A percentile compares a stretch with the other conserved stretches of the same genome.
Evolutionary conservation across 2,113 vertebrate genomes (phyloP).

Genomic region (Ovibos moschatus): DNA sequence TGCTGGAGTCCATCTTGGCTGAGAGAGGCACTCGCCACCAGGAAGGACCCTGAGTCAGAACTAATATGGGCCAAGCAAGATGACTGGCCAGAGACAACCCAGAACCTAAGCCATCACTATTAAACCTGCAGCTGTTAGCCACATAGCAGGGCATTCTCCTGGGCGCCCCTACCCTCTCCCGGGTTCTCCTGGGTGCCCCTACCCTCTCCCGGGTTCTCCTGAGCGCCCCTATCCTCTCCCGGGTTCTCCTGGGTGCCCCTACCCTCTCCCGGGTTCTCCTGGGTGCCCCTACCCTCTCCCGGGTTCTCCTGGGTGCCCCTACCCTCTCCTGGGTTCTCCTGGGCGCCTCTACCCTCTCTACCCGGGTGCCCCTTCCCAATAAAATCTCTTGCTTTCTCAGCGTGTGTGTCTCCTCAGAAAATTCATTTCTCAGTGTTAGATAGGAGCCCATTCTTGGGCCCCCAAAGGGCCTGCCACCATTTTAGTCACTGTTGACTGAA

Average conservation of each 20-base stretch:
- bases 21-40: neutral
- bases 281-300: neutral
- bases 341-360: neutral
- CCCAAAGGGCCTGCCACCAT: neutral
- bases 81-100: neutral
- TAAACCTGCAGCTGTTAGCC: rapidly evolving
- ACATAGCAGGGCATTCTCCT: rapidly evolving
- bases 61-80: neutral
- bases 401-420: neutral
- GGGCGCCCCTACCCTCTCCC: neutral
- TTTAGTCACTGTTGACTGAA: neutral
- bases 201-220: neutral
- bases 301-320: neutral
- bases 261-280: neutral
- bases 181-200: neutral
- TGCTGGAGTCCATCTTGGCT: neutral
- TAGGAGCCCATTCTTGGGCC: neutral
- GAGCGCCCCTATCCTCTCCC: neutral
- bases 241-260: neutral
- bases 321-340: neutral
- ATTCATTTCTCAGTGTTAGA: neutral
- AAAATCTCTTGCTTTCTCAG: neutral
- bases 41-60: neutral
- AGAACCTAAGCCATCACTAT: neutral
- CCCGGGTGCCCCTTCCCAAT: rapidly evolving